Evolutionary conservation across 35 echinoderm and acorn worm species (phyloP), one percentile per base, ranked within the genome.

Genomic region (Eucidaris tribuloides): DNA sequence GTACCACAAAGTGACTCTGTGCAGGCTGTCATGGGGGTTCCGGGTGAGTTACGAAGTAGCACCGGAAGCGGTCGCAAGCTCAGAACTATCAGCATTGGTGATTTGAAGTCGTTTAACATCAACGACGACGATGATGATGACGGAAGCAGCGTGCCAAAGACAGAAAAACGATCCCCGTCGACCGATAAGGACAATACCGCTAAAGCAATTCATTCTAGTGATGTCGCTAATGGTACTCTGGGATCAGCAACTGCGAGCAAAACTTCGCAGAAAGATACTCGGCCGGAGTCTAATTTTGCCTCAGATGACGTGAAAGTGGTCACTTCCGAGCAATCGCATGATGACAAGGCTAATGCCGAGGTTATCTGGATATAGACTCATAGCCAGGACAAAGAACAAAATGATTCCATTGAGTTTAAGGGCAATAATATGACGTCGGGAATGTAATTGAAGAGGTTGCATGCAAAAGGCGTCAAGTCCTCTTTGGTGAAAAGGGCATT

Each of bases 11-110:
- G n/a, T n/a, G n/a, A n/a, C n/a, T n/a, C n/a, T n/a, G n/a, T n/a
- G n/a, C n/a, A n/a, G n/a, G n/a, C n/a, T n/a, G n/a, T n/a, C n/a
- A n/a, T n/a, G n/a, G n/a, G n/a, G n/a, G n/a, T n/a, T n/a, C n/a
- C n/a, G n/a, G n/a, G n/a, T n/a, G n/a, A n/a, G n/a, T n/a, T n/a
- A n/a, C n/a, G n/a, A n/a, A n/a, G n/a, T n/a, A n/a, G n/a, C n/a
- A n/a, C 33, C 44, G 3, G 38, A 42, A 15, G 68, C 68, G 44
- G 5, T 3, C 68, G 68, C 44, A 74, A 44, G 41, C 68, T 74
- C 9, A 74, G 68, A 74, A 74, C 68, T 24, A 74, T 74, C 34
- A 74, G 68, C 68, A 74, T 74, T 20, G 68, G 68, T n/a, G 68
- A 74, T n/a, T 40, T 74, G 22, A 74, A 14, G 68, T 74, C 68